phyloP scores from a whole-genome alignment of 2,113 vertebrate genomes.

The Nicator chloris region DNA sequence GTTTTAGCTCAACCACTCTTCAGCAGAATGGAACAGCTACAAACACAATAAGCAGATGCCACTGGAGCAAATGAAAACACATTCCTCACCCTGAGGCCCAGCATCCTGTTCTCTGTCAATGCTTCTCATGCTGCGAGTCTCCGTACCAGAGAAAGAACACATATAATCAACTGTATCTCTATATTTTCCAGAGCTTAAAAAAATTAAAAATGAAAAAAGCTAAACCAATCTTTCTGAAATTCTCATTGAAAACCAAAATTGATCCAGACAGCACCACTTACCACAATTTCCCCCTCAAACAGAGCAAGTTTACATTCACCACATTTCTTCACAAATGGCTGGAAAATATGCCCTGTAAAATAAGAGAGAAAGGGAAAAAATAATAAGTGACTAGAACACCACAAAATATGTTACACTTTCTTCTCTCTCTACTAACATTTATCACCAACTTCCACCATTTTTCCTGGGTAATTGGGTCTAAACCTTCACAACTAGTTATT shows the following conservation, averaged over 20 bases:
- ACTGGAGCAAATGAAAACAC: constrained; percentile 45
- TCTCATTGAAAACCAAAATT: background rate
- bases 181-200: background rate
- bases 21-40: background rate
- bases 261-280: constrained; percentile 23
- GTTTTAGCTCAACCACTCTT: background rate
- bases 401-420: background rate
- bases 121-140: background rate
- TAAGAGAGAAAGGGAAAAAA: background rate
- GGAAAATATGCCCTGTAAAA: background rate
- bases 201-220: background rate
- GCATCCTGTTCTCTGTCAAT: constrained; percentile 17
- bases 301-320: constrained; percentile 53
- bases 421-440: background rate
- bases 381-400: background rate
- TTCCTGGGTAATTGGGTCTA: background rate
- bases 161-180: background rate
- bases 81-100: constrained; percentile 3
- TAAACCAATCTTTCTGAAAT: background rate
- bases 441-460: background rate
- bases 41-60: constrained; percentile 30
- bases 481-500: background rate
- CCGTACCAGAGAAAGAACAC: background rate
- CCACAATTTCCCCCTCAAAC: constrained; percentile 24
- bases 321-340: constrained; percentile 58